Evolutionary conservation across 2,888 invertebrate genomes (phyloP).

Genomic region (Sthenelais limicola): DNA sequence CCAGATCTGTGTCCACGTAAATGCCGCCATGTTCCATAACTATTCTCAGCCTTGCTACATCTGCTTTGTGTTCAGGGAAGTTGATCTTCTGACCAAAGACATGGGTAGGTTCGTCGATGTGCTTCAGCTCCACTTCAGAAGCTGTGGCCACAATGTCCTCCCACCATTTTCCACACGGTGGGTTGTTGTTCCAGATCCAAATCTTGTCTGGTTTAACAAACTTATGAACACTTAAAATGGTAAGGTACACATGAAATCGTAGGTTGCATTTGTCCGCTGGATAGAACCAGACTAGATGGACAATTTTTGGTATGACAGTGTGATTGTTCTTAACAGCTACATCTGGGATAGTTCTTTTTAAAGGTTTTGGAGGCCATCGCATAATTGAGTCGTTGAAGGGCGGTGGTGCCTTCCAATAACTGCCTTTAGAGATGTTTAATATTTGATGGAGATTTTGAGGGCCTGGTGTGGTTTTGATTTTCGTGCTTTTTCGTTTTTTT

Average conservation of each 20-base stretch:
- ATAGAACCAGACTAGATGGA: background rate
- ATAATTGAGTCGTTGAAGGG: too few relatives aligned
- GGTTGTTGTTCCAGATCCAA: background rate
- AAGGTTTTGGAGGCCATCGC: background rate
- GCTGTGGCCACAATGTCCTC: background rate
- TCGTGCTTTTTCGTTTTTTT: too few relatives aligned
- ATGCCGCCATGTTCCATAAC: background rate
- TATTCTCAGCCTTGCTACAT: background rate
- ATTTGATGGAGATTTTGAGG: too few relatives aligned
- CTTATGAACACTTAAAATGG: background rate
- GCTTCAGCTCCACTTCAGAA: background rate
- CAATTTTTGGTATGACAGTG: background rate
- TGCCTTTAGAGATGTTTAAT: too few relatives aligned
- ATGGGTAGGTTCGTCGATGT: background rate
- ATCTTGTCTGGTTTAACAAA: background rate
- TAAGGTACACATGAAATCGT: background rate
- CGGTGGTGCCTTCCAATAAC: too few relatives aligned
- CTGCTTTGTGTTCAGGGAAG: background rate
- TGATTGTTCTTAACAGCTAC: background rate
- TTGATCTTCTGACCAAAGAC: background rate
- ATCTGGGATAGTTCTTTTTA: background rate
- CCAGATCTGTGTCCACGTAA: background rate
- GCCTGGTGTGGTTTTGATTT: too few relatives aligned
- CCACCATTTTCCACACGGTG: background rate
- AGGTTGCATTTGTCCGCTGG: background rate